These are phyloP conservation scores for Anthophora plumipes DNA, from an alignment of 2,888 invertebrate genomes.

Conservation along the genomic window DNA sequence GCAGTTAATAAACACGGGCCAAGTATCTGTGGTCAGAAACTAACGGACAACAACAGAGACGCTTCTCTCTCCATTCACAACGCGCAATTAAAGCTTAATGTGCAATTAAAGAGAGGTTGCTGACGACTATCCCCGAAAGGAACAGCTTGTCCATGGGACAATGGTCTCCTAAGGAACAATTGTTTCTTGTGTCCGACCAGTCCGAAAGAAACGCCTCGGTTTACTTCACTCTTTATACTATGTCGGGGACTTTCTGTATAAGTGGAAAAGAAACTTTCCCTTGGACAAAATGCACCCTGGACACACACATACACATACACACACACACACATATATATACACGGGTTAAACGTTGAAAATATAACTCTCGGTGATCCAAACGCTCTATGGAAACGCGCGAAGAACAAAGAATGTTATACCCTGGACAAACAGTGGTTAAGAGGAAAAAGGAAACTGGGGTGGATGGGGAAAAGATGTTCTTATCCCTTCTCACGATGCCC, in stretches of 20 bases:
- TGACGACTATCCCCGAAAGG: not conserved
- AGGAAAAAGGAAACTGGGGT: too few species aligned
- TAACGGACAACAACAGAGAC: not conserved
- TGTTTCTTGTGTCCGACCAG: slow-evolving; percentile 11
- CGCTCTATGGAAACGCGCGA: too few species aligned
- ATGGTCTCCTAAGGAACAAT: slow-evolving; percentile 31
- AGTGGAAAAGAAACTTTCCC: slow-evolving; percentile 8
- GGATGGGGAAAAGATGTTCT: too few species aligned
- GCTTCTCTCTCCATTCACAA: not conserved
- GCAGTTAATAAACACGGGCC: not conserved
- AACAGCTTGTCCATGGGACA: slow-evolving; percentile 12
- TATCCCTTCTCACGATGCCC: too few species aligned
- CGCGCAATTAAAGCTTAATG: slow-evolving; percentile 1
- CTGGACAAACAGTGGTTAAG: too few species aligned
- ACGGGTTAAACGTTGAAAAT: slow-evolving; percentile 6
- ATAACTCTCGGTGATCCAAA: slow-evolving; percentile 1
- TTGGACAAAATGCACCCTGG: not conserved
- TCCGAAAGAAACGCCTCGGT: not conserved
- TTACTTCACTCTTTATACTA: not conserved
- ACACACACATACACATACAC: too few species aligned
- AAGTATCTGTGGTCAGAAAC: not conserved
- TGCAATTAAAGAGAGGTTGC: slow-evolving; percentile 18
- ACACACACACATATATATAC: too few species aligned
- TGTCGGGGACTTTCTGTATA: slow-evolving; percentile 7
- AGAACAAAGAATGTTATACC: too few species aligned